A percentile compares a stretch with the other conserved stretches of the same genome.
Evolutionary conservation across 1,140 invertebrate species (phyloP).

Genomic region (Lithobius niger): DNA sequence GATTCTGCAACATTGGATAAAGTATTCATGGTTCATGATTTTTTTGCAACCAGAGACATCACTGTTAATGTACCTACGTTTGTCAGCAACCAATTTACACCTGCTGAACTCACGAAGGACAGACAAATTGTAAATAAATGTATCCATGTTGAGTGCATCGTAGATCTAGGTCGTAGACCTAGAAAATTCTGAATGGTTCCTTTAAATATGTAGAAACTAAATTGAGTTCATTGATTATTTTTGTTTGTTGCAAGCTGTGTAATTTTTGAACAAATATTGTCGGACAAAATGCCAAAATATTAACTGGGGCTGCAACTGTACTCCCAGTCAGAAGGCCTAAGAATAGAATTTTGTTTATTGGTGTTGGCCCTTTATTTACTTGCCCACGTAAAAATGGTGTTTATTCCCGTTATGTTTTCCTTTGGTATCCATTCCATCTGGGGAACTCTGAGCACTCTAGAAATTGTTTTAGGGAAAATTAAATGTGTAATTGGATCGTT

Average conservation of each 20-base stretch:
- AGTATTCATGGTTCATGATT: conserved; percentile 22
- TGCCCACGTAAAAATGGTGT: too few species aligned
- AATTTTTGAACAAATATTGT: not conserved
- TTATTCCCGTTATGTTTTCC: too few species aligned
- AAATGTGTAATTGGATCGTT: too few species aligned
- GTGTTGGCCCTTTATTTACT: too few species aligned
- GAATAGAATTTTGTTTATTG: too few species aligned
- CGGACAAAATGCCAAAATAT: not conserved
- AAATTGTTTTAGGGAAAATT: too few species aligned
- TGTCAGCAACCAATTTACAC: not conserved
- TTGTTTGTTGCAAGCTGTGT: not conserved
- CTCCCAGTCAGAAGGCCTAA: too few species aligned
- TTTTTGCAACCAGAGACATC: not conserved
- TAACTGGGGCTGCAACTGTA: too few species aligned
- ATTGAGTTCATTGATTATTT: not conserved
- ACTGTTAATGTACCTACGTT: not conserved
- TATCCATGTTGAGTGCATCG: not conserved
- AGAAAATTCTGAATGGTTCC: not conserved
- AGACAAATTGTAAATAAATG: not conserved
- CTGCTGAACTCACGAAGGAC: not conserved
- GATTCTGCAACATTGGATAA: conserved; percentile 32
- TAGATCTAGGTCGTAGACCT: not conserved
- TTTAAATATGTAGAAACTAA: not conserved
- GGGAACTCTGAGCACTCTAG: too few species aligned
- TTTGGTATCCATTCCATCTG: too few species aligned